phyloP scores from a whole-genome alignment of 2,888 invertebrate species.

The Melanostoma scalare region DNA sequence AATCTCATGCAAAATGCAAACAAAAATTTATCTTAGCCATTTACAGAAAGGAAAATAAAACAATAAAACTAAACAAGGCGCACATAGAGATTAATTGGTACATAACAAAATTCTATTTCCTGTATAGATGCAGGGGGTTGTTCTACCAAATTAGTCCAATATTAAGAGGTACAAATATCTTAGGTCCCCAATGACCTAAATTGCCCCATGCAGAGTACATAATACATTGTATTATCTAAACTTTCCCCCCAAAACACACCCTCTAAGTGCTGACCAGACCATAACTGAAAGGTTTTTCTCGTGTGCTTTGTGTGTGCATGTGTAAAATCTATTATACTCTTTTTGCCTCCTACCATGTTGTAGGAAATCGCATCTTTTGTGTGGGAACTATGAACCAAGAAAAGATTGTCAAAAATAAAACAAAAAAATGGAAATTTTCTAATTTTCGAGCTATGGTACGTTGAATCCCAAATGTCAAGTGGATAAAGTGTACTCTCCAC shows the following conservation, averaged over 20 bases:
- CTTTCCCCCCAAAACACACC: not conserved
- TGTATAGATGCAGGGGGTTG: not conserved
- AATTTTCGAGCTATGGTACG: slow-evolving; percentile 30
- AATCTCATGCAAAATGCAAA: slow-evolving; percentile 56
- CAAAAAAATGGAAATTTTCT: slow-evolving; percentile 12
- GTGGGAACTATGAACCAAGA: slow-evolving; percentile 22
- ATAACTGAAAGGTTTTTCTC: slow-evolving; percentile 31
- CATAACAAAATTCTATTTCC: not conserved
- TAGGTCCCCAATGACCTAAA: slow-evolving; percentile 48
- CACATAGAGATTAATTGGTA: slow-evolving; percentile 21
- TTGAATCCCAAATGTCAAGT: slow-evolving; percentile 35
- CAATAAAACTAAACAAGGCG: slow-evolving; percentile 35
- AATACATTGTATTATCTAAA: slow-evolving; percentile 20
- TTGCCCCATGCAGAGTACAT: slow-evolving; percentile 39
- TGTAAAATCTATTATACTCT: slow-evolving; percentile 53
- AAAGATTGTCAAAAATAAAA: slow-evolving; percentile 16
- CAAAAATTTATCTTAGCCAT: slow-evolving; percentile 4
- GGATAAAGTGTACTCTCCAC: slow-evolving; percentile 21
- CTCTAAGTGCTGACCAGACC: slow-evolving; percentile 42
- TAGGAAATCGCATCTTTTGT: slow-evolving; percentile 49
- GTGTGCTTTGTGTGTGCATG: slow-evolving; percentile 36
- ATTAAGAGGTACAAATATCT: slow-evolving; percentile 46
- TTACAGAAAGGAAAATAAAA: slow-evolving; percentile 3
- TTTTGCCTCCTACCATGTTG: slow-evolving; percentile 17
- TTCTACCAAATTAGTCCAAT: slow-evolving; percentile 52